Conservation (phyloP, 92 coral and sea anemone species). For the Hydrozoanthus gracilis region DNA sequence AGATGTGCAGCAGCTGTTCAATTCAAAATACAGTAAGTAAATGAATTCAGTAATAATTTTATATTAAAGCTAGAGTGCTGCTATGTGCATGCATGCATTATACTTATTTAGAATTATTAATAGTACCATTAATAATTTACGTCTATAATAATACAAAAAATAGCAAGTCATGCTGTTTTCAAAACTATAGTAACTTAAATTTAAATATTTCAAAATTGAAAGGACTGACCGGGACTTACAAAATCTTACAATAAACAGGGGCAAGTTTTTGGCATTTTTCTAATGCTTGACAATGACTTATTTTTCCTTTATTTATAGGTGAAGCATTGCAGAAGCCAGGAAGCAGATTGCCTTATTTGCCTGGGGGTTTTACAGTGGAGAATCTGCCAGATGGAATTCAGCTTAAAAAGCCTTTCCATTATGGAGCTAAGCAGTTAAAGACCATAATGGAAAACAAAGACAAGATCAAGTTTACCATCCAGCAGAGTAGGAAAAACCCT, state of each 20-base stretch:
- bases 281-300: not conserved
- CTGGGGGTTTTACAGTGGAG: slow-evolving; percentile 64
- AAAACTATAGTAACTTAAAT: not conserved
- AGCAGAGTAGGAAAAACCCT: not conserved
- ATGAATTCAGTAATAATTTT: slow-evolving; percentile 36
- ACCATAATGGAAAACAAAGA: slow-evolving; percentile 64
- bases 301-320: slow-evolving; percentile 27
- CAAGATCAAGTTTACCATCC: slow-evolving; percentile 53
- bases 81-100: not conserved
- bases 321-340: slow-evolving; percentile 66
- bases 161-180: not conserved
- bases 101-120: not conserved
- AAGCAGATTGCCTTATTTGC: slow-evolving; percentile 61
- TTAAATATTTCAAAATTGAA: not conserved
- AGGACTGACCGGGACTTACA: not conserved
- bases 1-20: slow-evolving; percentile 70
- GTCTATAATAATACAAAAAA: not conserved
- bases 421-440: slow-evolving; percentile 66
- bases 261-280: not conserved
- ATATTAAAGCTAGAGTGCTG: slow-evolving; percentile 8
- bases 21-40: slow-evolving; percentile 69
- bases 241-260: not conserved
- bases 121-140: not conserved
- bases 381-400: slow-evolving; percentile 67
- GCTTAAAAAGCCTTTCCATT: slow-evolving; percentile 65